Evolutionary conservation across 1,140 invertebrate genomes (phyloP).

Genomic region (Drosophila truncata): DNA sequence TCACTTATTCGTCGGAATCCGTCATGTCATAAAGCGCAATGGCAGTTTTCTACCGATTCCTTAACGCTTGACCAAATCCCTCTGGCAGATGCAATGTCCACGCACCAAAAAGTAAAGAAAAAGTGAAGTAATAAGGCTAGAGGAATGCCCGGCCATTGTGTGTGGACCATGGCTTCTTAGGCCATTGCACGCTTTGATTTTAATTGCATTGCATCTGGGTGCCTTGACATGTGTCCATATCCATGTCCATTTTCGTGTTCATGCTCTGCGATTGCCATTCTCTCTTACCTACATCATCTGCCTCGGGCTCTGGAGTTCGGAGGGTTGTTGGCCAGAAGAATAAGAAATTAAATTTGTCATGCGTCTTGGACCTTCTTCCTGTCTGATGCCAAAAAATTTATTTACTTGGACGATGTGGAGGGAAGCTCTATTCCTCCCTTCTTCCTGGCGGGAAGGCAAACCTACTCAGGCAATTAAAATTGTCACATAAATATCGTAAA

Average conservation of each 20-base stretch:
- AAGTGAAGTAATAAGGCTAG: conserved; percentile 17
- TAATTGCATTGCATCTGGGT: conserved; percentile 66
- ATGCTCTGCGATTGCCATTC: conserved; percentile 24
- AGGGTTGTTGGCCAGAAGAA: conserved; percentile 60
- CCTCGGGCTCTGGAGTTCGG: not conserved
- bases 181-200: conserved; percentile 79
- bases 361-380: conserved; percentile 63
- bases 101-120: conserved; percentile 16
- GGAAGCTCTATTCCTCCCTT: conserved; percentile 1
- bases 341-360: conserved; percentile 82
- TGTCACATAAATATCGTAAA: conserved; percentile 78
- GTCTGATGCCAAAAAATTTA: conserved; percentile 32
- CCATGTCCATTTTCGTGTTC: conserved; percentile 37
- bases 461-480: conserved; percentile 74
- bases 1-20: conserved; percentile 6
- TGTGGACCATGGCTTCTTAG: conserved; percentile 45
- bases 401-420: conserved; percentile 16
- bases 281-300: conserved; percentile 46
- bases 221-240: conserved; percentile 72
- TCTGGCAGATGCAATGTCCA: conserved; percentile 57
- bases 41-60: conserved; percentile 39
- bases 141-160: conserved; percentile 35
- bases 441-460: conserved; percentile 42
- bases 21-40: conserved; percentile 47
- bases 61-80: conserved; percentile 66